Evolutionary conservation across 2,888 invertebrate genomes (phyloP).

Genomic region (Blastobasis adustella): DNA sequence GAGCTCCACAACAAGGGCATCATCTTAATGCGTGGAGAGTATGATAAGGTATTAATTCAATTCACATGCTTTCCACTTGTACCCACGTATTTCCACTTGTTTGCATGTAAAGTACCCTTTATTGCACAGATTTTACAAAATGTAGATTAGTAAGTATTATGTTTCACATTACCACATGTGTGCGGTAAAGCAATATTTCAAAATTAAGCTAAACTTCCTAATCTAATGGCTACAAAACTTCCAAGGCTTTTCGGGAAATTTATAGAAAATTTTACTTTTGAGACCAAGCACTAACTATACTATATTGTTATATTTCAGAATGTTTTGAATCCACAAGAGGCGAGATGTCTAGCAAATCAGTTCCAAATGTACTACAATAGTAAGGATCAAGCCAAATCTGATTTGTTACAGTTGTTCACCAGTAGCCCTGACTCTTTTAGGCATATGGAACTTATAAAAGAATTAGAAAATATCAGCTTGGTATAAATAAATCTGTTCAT

Average conservation of each 20-base stretch:
- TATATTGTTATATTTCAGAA: slow-evolving; percentile 54
- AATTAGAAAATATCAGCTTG: slow-evolving; percentile 80
- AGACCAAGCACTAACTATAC: no score
- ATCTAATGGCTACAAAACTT: no score
- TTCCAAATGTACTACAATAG: slow-evolving; percentile 88
- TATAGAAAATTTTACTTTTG: no score
- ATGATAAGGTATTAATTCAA: slow-evolving; percentile 72
- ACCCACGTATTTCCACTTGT: no score
- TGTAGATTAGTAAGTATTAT: no score
- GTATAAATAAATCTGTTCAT: slow-evolving; percentile 10
- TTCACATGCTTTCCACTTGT: no score
- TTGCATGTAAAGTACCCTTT: no score
- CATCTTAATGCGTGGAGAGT: slow-evolving; percentile 90
- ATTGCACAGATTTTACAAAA: no score
- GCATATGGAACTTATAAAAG: slow-evolving; percentile 86
- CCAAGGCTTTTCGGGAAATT: no score
- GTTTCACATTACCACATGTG: no score
- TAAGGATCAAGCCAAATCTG: slow-evolving; percentile 75
- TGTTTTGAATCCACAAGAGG: slow-evolving; percentile 83
- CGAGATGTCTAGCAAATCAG: slow-evolving; percentile 90
- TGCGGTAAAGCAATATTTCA: no score
- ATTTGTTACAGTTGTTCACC: slow-evolving; percentile 81
- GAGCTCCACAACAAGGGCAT: slow-evolving; percentile 84
- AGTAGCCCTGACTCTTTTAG: slow-evolving; percentile 83
- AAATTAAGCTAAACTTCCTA: no score